Evolutionary conservation across 2,113 vertebrate genomes (phyloP).

Genomic region (Phasianus colchicus): DNA sequence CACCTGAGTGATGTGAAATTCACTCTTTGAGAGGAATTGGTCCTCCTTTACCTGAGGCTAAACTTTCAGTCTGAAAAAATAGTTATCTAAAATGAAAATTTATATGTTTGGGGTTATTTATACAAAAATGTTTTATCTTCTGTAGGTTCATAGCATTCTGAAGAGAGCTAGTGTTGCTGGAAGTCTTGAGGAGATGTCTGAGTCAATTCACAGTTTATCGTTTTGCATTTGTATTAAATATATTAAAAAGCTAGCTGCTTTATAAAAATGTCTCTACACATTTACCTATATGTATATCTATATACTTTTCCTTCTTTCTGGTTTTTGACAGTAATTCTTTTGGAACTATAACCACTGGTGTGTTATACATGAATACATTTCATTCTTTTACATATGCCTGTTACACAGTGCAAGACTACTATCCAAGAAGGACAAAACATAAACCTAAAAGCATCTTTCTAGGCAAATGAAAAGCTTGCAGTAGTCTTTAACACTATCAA

Average conservation of each 20-base stretch:
- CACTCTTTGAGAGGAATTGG: neutral
- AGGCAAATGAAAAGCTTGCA: slow-evolving; percentile 23
- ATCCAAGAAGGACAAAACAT: neutral
- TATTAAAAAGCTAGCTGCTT: slow-evolving; percentile 15
- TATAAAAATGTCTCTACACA: neutral
- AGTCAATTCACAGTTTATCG: neutral
- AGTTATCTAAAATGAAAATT: slow-evolving; percentile 33
- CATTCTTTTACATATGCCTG: neutral
- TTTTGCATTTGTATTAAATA: slow-evolving; percentile 16
- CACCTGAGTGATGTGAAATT: neutral
- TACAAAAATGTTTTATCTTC: slow-evolving; percentile 3
- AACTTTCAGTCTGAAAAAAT: slow-evolving; percentile 3
- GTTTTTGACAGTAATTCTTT: slow-evolving; percentile 16
- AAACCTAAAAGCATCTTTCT: slow-evolving; percentile 1
- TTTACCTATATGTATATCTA: neutral
- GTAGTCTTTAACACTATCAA: neutral
- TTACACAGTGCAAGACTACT: neutral
- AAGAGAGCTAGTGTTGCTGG: neutral
- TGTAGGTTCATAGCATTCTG: neutral
- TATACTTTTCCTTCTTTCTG: neutral
- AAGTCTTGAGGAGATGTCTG: neutral
- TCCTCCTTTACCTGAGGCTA: neutral
- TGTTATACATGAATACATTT: slow-evolving; percentile 12
- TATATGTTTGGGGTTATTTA: slow-evolving; percentile 14
- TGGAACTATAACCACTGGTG: neutral